phyloP scores from a whole-genome alignment of 2,113 vertebrate genomes.

The Cryptotis parvus region DNA sequence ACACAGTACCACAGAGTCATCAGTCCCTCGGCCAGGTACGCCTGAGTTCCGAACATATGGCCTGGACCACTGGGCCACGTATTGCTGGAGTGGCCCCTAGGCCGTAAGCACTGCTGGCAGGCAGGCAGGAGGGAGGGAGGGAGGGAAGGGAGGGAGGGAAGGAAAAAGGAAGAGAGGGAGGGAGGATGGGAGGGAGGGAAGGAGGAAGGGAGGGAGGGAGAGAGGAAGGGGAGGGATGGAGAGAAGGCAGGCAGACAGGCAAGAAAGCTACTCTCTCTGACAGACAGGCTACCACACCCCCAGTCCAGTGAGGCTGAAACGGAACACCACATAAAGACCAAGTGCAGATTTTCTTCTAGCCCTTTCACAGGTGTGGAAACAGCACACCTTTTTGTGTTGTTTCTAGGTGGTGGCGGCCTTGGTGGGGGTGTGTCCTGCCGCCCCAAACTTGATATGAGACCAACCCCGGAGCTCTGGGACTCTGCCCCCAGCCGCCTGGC shows the following conservation, averaged over 20 bases:
- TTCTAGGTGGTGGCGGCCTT: background rate
- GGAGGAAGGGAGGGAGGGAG: no score
- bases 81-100: no score
- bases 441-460: background rate
- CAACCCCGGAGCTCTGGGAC: background rate
- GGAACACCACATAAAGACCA: background rate
- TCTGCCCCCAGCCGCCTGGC: constrained; percentile 38
- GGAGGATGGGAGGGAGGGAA: no score
- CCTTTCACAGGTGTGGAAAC: background rate
- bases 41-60: no score
- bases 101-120: no score
- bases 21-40: background rate
- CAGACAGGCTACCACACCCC: background rate
- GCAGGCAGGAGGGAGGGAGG: no score
- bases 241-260: no score
- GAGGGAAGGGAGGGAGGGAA: no score
- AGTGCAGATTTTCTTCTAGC: background rate
- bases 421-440: background rate
- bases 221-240: no score
- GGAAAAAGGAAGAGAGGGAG: no score
- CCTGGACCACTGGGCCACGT: no score
- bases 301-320: background rate
- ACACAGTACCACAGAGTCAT: background rate
- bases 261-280: background rate
- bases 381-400: background rate